These are phyloP conservation scores for Lanistes nyassanus DNA, from an alignment of 1,140 invertebrate species.

Conservation along the genomic window DNA sequence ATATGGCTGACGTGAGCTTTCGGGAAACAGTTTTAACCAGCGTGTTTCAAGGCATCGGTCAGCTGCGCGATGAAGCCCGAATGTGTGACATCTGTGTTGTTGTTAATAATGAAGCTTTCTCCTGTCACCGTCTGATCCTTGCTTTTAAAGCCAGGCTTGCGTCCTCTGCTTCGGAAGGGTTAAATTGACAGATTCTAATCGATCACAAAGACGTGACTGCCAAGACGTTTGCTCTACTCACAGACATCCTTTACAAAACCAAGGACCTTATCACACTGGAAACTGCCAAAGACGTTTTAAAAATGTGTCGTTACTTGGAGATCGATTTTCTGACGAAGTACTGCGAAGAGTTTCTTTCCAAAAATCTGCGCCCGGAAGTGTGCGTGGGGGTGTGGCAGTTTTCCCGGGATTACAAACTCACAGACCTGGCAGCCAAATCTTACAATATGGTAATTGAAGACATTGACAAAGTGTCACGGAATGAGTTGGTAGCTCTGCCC, in stretches of 20 bases:
- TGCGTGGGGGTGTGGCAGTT: not conserved
- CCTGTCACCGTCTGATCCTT: slow-evolving; percentile 10
- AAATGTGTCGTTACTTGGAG: slow-evolving; percentile 1
- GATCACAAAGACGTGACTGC: slow-evolving; percentile 11
- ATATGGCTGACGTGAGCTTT: no score
- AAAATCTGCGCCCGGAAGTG: not conserved
- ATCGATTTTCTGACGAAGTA: slow-evolving; percentile 3
- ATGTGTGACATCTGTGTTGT: slow-evolving; percentile 7
- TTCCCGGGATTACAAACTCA: not conserved
- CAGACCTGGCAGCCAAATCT: not conserved
- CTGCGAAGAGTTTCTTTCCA: not conserved
- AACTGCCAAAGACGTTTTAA: not conserved
- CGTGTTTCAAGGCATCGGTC: no score
- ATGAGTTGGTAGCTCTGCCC: not conserved
- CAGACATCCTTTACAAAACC: slow-evolving; percentile 1
- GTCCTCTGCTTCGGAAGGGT: not conserved
- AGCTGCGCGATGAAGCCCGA: no score
- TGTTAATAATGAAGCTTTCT: not conserved
- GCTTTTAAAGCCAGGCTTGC: not conserved
- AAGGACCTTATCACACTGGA: not conserved
- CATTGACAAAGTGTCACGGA: not conserved
- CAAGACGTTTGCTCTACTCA: not conserved
- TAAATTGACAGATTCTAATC: not conserved
- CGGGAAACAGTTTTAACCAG: no score
- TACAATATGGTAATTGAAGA: not conserved